Evolutionary conservation across 2,113 vertebrate genomes (phyloP), one percentile per base, ranked within the genome.

Genomic region (Diadophis punctatus): DNA sequence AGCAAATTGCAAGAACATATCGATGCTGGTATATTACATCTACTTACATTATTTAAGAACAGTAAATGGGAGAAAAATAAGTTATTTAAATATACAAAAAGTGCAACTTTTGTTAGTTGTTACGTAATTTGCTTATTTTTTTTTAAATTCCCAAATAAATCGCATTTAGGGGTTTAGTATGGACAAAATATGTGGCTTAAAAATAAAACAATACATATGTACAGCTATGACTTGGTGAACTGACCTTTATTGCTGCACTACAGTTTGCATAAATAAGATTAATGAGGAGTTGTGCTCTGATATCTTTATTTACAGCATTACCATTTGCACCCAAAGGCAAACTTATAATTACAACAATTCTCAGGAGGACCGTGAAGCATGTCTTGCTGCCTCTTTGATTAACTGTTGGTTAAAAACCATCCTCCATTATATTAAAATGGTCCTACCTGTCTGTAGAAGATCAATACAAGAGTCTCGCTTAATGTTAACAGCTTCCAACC

Each of bases 11-110:
- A 98, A 98, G 97, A 98, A 98, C 97, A 97, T 98, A 98, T 97
- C 97, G 98, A 98, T 99, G 98, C 98, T 98, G 97, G 98, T 99
- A 99, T 99, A 98, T 98, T 99, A 99, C 99, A 99, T 98, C 98
- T 99, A 99, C 98, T 99, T 99, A 99, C 98, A 99, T 98, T 98
- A 97, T 97, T 98, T 98, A 98, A 98, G 98, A 98, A 98, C 98
- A 98, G 97, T 97, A 97, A 98, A 98, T 98, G 97, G 74, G 97
- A 97, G 96, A 98, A 99, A 99, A 99, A 99, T 99, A 99, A 99
- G 98, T 99, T 99, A 99, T 99, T 99, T 99, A 99, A 99, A 99
- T 99, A 99, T 99, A 99, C 98, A 99, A 98, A 99, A 99, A 99
- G 99, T 99, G 98, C 98, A 99, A 98, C 97, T 96, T 97, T 93